Conservation (phyloP, 2,888 invertebrate genomes). For the Strigamia crassipes region DNA sequence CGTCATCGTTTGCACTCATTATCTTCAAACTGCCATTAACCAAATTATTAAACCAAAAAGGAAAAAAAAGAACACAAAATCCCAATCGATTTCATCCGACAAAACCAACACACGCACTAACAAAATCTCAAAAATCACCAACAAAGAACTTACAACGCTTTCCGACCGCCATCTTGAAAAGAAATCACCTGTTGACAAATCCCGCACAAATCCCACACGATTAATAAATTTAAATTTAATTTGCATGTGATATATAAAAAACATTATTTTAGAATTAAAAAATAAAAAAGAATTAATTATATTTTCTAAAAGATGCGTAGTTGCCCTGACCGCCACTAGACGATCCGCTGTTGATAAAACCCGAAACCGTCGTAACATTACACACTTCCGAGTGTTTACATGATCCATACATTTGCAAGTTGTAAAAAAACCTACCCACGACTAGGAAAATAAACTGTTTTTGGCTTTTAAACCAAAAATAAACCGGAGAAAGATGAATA, state of each 20-base stretch:
- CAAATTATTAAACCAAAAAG: conserved; percentile 12
- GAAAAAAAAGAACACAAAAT: neutral
- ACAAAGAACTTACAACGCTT: neutral
- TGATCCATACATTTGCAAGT: no score
- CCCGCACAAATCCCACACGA: neutral
- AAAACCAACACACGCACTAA: conserved; percentile 7
- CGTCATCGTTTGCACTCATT: conserved; percentile 34
- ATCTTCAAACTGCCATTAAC: conserved; percentile 37
- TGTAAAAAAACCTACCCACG: no score
- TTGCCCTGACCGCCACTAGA: no score
- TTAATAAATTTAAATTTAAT: neutral
- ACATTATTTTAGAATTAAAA: no score
- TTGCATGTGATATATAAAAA: no score
- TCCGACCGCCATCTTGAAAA: no score
- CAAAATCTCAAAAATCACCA: neutral
- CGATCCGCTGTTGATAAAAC: no score
- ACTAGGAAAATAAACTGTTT: neutral
- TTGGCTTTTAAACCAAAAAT: neutral
- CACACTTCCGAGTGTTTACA: no score
- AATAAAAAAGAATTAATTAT: no score
- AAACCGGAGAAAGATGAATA: neutral
- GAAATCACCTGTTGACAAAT: neutral
- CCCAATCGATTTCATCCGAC: neutral
- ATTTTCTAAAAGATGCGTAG: no score
- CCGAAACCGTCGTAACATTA: no score